A percentile compares a stretch with the other conserved stretches of the same genome.
These are phyloP conservation scores for Chrysaora quinquecirrha DNA, from an alignment of 30 jellyfish, hydroid and myxozoan species.

Conservation along the genomic window DNA sequence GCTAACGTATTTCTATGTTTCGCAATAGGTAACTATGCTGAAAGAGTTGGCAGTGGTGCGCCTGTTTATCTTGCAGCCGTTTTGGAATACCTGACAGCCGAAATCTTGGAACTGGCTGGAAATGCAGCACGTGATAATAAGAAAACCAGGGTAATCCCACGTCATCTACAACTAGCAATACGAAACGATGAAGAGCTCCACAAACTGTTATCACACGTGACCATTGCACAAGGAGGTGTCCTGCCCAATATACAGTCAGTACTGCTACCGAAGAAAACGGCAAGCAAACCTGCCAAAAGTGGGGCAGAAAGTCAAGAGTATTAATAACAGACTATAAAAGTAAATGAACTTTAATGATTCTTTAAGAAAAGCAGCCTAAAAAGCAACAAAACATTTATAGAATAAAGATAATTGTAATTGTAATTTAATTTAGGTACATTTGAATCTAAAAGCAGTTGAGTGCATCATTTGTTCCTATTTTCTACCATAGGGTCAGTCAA, in stretches of 20 bases:
- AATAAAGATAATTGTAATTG: too few species aligned
- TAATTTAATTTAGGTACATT: too few species aligned
- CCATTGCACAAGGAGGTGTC: conserved; percentile 98
- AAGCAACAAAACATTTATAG: too few species aligned
- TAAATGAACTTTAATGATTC: too few species aligned
- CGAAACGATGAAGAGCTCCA: conserved; percentile 93
- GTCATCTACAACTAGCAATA: conserved; percentile 90
- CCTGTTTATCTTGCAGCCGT: conserved; percentile 98
- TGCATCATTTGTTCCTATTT: too few species aligned
- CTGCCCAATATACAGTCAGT: conserved; percentile 94
- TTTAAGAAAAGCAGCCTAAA: too few species aligned
- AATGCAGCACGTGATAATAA: conserved; percentile 99
- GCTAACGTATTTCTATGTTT: neutral
- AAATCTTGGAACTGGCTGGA: conserved; percentile 86
- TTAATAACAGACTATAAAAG: too few species aligned
- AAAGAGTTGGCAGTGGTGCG: conserved; percentile 90
- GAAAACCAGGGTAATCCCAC: conserved; percentile 80
- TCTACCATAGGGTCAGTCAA: too few species aligned
- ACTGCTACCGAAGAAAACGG: conserved; percentile 85
- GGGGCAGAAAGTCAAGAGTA: conserved; percentile 40
- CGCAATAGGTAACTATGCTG: conserved; percentile 60
- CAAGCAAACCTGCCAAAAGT: neutral
- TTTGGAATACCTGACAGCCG: conserved; percentile 90
- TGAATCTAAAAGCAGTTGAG: too few species aligned
- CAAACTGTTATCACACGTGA: conserved; percentile 80